These are phyloP conservation scores for Myanophis thanlyinensis DNA, from an alignment of 2,113 vertebrate genomes.

Conservation along the genomic window DNA sequence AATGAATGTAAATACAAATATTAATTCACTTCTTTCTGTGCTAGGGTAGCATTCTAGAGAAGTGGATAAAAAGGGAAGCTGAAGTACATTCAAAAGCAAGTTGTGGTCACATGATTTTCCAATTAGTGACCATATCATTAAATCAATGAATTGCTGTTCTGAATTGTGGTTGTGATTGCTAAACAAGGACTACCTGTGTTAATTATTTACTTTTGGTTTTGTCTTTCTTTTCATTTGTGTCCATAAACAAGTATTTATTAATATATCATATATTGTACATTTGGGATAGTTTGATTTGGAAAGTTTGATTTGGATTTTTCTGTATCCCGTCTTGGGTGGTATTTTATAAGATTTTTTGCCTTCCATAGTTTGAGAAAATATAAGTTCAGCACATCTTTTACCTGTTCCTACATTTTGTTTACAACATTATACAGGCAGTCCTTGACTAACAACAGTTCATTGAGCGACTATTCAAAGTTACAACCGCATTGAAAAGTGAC, in stretches of 20 bases:
- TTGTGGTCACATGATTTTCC: not conserved
- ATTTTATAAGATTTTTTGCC: not conserved
- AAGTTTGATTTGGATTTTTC: not conserved
- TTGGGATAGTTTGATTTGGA: not conserved
- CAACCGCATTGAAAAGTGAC: not conserved
- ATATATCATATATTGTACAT: not conserved
- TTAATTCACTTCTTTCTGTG: not conserved
- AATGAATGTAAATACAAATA: not conserved
- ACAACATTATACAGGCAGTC: not conserved
- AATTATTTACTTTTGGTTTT: not conserved
- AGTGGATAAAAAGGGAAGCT: not conserved
- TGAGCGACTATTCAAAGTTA: not conserved
- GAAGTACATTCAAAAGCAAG: not conserved
- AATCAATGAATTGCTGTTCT: not conserved
- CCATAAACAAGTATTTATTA: not conserved
- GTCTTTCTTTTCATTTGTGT: not conserved
- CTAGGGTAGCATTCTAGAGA: not conserved
- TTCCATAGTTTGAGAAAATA: not conserved
- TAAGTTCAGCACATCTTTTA: not conserved
- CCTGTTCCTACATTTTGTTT: not conserved
- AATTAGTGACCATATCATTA: not conserved
- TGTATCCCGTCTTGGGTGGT: not conserved
- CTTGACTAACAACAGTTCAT: not conserved
- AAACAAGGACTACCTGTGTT: not conserved
- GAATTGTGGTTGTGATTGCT: not conserved